Base-by-base conservation (phyloP, 2,113 vertebrate genomes). In the Zapus hudsonius region DNA sequence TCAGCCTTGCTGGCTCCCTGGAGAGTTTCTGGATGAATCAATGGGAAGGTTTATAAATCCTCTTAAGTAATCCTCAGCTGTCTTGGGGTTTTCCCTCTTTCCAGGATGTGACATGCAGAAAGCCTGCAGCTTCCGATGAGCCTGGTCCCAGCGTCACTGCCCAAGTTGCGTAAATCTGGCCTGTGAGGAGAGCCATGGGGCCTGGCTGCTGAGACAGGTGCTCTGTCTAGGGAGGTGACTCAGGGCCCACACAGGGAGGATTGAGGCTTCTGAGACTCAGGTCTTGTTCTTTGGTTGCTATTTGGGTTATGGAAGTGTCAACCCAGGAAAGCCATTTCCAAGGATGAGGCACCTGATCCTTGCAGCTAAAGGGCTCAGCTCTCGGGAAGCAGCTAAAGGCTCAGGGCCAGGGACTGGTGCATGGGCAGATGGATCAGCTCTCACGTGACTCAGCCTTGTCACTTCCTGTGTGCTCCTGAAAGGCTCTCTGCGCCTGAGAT, bases 81-180 rank as follows among this genome's bases (percentile, higher is more conserved):
- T 79, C 57, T 44, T 7, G 81, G 89, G 94, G 87, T 5, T 87
- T 90, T 52, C 89, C 92, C 86, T 59, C 19, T n/a, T 84, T 59
- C 74, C 93, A 83, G 94, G 95, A 81, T 79, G 89, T 61, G 42
- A 90, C 38, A 15, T 40, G 33, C 27, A 67, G 69, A 85, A 96
- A 92, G 70, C 69, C 92, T 89, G 86, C 67, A 5, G 0, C 63
- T 75, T 25, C 33, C 25, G 15, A 44, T 7, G 76, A 25, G 67
- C 59, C 72, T 23, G 0, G 1, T 27, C 42, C 40, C 0, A 4
- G 47, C 17, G 0, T 83, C 92, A 70, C 20, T 15, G 55, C 63
- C 52, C 3, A 0, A 36, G 22, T 74, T 84, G 78, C 0, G 15
- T 74, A 78, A 94, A 66, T 1, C 69, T 59, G 36, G 69, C 84